These are phyloP conservation scores for Cephus pygmeus DNA, from an alignment of 2,888 invertebrate species.

Conservation along the genomic window DNA sequence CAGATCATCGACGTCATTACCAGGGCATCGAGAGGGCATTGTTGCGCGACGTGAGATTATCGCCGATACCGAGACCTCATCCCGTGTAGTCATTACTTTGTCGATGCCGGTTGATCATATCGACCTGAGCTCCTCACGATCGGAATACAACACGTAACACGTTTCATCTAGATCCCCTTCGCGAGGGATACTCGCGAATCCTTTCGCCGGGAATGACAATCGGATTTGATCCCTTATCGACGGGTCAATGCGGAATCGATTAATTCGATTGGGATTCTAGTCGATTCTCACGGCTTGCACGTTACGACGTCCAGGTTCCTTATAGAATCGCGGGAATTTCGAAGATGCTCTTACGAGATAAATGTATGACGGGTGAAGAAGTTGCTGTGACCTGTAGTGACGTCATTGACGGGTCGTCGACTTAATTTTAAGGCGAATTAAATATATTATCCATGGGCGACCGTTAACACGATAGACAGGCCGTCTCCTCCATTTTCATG, in stretches of 20 bases:
- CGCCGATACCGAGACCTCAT: slow-evolving; percentile 12
- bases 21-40: slow-evolving; percentile 17
- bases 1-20: slow-evolving; percentile 22
- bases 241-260: neutral
- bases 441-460: neutral
- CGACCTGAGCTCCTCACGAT: slow-evolving; percentile 23
- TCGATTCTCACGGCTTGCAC: neutral
- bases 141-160: neutral
- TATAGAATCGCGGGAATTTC: neutral
- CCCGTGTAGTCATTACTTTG: slow-evolving; percentile 38
- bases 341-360: neutral
- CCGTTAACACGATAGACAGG: neutral
- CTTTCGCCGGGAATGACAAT: neutral
- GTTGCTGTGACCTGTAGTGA: neutral
- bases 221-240: neutral
- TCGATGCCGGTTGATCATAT: slow-evolving; percentile 50
- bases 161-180: neutral
- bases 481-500: neutral
- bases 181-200: neutral
- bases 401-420: neutral
- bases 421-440: neutral
- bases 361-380: no score
- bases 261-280: neutral
- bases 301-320: neutral
- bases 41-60: slow-evolving; percentile 13